Percentiles rank a stretch among this genome's conserved stretches.
Conservation (phyloP, 2,888 invertebrate species). For the Magallana nippona region DNA sequence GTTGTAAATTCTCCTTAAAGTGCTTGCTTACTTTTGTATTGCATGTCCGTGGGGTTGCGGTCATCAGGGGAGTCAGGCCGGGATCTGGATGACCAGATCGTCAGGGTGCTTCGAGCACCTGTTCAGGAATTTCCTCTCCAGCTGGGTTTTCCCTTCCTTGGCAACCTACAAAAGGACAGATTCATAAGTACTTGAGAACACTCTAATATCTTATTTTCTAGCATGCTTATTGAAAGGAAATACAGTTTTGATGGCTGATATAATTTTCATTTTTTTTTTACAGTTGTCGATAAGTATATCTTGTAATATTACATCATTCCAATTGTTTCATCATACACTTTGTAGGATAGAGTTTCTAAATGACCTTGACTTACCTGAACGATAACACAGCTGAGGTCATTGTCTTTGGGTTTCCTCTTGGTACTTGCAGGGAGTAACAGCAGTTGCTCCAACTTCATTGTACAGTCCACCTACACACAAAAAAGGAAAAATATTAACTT, state of each 20-base stretch:
- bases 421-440: not conserved
- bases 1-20: not conserved
- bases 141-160: conserved; percentile 5
- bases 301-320: too few species aligned
- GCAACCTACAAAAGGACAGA: not conserved
- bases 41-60: conserved; percentile 44
- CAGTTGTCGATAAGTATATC: not conserved
- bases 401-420: conserved; percentile 13
- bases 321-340: not conserved
- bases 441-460: conserved; percentile 26
- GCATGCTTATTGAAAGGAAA: too few species aligned
- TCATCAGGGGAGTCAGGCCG: conserved; percentile 40
- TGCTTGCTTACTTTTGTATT: not conserved
- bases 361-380: conserved; percentile 34
- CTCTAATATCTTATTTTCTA: too few species aligned
- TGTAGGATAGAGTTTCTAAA: not conserved
- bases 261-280: not conserved
- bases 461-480: conserved; percentile 31
- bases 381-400: conserved; percentile 40
- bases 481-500: not conserved
- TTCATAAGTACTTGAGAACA: too few species aligned
- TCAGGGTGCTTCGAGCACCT: conserved; percentile 6
- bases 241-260: too few species aligned
- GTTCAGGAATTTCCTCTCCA: conserved; percentile 14
- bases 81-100: conserved; percentile 33